Conservation (phyloP, 1,140 invertebrate genomes). For the Cryptotermes secundus region DNA sequence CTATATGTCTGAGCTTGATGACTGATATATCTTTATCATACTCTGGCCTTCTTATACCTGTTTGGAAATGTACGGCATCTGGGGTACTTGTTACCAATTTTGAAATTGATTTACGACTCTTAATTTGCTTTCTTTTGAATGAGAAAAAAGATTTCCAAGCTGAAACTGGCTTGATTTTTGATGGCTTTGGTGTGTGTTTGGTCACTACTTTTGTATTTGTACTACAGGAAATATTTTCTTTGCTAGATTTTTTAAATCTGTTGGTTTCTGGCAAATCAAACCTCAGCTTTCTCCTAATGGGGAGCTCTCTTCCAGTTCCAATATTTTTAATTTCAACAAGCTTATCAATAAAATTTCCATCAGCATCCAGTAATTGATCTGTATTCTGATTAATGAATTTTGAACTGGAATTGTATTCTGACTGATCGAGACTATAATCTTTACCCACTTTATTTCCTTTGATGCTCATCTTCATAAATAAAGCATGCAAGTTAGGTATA, state of each 20-base stretch:
- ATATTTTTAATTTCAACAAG: neutral
- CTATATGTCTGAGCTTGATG: neutral
- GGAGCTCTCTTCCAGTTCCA: slow-evolving; percentile 26
- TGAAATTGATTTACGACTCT: neutral
- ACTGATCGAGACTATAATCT: no score
- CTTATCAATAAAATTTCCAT: neutral
- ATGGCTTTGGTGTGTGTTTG: neutral
- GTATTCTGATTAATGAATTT: no score
- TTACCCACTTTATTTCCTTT: no score
- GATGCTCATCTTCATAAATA: neutral
- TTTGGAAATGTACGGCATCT: neutral
- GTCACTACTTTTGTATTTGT: neutral
- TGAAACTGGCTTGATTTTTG: slow-evolving; percentile 32
- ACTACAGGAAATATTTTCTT: neutral
- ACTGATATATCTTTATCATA: neutral
- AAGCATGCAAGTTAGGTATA: neutral
- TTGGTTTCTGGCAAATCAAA: slow-evolving; percentile 39
- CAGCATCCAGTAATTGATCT: no score
- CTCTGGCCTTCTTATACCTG: neutral
- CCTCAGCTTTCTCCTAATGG: slow-evolving; percentile 37
- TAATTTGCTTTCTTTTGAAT: neutral
- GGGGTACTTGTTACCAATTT: neutral
- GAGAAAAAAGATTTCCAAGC: slow-evolving; percentile 34
- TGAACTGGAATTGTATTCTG: no score
- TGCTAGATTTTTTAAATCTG: neutral